Conservation (phyloP, 1,140 invertebrate species). For the Rhagoletis zephyria region DNA sequence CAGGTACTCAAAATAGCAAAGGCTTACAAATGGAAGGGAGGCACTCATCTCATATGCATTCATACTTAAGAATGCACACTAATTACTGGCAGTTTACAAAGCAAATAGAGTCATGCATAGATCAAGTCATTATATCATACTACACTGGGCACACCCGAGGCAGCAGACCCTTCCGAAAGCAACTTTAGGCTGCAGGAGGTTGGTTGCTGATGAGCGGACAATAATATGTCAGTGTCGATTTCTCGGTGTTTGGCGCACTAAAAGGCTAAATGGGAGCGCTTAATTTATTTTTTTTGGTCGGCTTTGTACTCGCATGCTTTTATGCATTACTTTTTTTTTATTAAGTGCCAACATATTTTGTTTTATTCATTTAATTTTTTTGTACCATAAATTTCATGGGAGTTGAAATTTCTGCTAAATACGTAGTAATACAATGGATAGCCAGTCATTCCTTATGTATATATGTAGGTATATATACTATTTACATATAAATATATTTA, state of each 20-base stretch:
- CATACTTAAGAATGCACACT: conserved; percentile 7
- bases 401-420: neutral
- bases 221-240: conserved; percentile 32
- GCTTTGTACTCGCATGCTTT: neutral
- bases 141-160: neutral
- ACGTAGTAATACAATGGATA: neutral
- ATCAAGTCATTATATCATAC: conserved; percentile 41
- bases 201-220: neutral
- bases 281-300: neutral
- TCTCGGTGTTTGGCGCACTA: neutral
- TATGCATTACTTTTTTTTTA: too few relatives aligned
- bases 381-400: neutral
- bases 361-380: neutral
- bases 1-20: neutral
- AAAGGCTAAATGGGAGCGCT: neutral
- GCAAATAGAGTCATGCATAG: conserved; percentile 38
- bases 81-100: conserved; percentile 35
- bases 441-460: neutral
- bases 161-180: neutral
- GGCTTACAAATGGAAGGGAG: neutral
- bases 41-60: neutral
- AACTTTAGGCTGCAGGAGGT: neutral
- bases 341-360: neutral
- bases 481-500: neutral
- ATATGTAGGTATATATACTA: neutral